Conservation (phyloP, 2,797 vertebrate genomes). For the Gymnocypris eckloni region DNA sequence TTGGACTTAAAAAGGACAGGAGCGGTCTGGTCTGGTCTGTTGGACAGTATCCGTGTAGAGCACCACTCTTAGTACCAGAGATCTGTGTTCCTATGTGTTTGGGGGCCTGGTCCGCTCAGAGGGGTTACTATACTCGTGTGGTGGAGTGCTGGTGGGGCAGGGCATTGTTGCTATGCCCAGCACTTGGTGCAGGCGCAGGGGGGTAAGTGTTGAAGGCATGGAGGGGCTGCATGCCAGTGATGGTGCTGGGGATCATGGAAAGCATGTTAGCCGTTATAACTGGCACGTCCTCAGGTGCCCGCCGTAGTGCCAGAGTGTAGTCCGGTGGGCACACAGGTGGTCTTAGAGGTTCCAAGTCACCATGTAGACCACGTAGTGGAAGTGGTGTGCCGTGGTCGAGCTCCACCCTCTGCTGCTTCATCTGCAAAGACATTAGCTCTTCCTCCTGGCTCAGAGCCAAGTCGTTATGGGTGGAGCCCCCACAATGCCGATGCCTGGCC, state of each 20-base stretch:
- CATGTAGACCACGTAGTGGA: conserved; percentile 77
- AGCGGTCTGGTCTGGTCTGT: conserved; percentile 56
- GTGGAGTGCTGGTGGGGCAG: conserved; percentile 95
- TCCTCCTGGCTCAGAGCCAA: conserved; percentile 87
- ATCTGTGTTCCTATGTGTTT: conserved; percentile 45
- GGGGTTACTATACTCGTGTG: conserved; percentile 87
- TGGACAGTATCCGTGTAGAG: conserved; percentile 64
- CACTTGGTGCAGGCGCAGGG: conserved; percentile 78
- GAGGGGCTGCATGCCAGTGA: conserved; percentile 86
- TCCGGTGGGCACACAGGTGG: conserved; percentile 89
- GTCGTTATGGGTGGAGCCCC: conserved; percentile 84
- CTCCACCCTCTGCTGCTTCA: conserved; percentile 86
- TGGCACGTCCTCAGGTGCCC: conserved; percentile 91
- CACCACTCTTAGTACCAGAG: conserved; percentile 54
- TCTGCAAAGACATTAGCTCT: conserved; percentile 92
- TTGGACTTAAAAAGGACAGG: conserved; percentile 57
- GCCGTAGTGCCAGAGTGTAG: conserved; percentile 90
- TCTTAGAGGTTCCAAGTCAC: conserved; percentile 83
- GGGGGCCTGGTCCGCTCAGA: conserved; percentile 70
- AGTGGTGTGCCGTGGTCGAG: conserved; percentile 81
- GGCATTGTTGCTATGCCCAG: conserved; percentile 89
- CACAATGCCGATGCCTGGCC: conserved; percentile 73
- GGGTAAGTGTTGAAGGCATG: conserved; percentile 92
- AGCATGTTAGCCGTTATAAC: conserved; percentile 89
- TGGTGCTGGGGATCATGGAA: conserved; percentile 90